These are phyloP conservation scores for Caenorhabditis panamensis DNA, from an alignment of 2,888 invertebrate species.

Conservation along the genomic window DNA sequence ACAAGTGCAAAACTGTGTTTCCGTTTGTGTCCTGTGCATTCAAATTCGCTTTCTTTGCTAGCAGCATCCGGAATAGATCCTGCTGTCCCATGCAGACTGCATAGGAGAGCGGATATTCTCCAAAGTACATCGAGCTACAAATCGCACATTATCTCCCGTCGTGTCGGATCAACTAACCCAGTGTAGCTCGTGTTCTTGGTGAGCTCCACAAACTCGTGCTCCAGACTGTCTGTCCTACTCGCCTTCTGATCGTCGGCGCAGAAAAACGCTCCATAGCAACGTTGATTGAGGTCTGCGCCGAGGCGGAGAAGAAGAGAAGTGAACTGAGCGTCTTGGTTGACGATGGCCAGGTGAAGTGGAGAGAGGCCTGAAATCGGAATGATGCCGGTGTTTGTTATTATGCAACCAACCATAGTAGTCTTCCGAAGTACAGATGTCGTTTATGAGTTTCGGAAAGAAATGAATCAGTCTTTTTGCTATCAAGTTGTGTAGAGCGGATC, in stretches of 20 bases:
- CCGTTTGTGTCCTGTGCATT: conserved; percentile 96
- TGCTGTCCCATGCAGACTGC: conserved; percentile 95
- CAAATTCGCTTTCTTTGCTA: conserved; percentile 90
- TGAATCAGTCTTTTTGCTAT: conserved; percentile 92
- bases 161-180: conserved; percentile 84
- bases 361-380: conserved; percentile 65
- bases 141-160: not conserved
- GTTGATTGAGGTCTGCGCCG: conserved; percentile 89
- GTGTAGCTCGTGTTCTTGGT: conserved; percentile 89
- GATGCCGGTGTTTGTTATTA: conserved; percentile 3
- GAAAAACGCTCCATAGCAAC: conserved; percentile 93
- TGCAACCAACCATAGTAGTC: conserved; percentile 76
- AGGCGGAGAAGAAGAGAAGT: conserved; percentile 94
- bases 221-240: conserved; percentile 88
- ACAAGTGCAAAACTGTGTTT: conserved; percentile 95
- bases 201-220: conserved; percentile 93
- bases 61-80: conserved; percentile 93
- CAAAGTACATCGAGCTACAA: conserved; percentile 95
- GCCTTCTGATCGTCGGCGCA: conserved; percentile 90
- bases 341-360: conserved; percentile 93
- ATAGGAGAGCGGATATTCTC: conserved; percentile 95
- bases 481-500: conserved; percentile 73
- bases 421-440: conserved; percentile 77
- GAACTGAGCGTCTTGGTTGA: conserved; percentile 97
- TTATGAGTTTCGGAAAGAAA: conserved; percentile 94